A percentile compares a stretch with the other conserved stretches of the same genome.
These are phyloP conservation scores for Acrocyrtus sp. DNA, from an alignment of 2,888 invertebrate genomes.

Conservation along the genomic window DNA sequence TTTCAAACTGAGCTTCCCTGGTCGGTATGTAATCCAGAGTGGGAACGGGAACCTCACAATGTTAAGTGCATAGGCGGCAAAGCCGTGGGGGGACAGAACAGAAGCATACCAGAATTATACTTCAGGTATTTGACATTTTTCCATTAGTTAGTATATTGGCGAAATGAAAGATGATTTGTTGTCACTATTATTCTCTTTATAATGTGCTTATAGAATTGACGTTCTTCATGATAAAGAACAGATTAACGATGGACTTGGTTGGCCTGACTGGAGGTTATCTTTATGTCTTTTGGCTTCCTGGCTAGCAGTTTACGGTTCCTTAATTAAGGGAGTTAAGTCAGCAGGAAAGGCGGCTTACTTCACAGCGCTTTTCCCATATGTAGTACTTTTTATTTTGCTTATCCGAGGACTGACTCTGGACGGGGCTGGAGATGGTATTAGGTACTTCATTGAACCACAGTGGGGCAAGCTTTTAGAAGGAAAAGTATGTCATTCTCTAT, in stretches of 20 bases:
- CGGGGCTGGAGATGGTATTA: constrained; percentile 79
- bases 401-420: constrained; percentile 71
- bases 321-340: constrained; percentile 79
- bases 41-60: constrained; percentile 67
- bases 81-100: constrained; percentile 65
- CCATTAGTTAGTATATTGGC: no score
- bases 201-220: constrained; percentile 67
- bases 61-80: constrained; percentile 64
- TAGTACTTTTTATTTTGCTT: constrained; percentile 65
- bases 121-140: no score
- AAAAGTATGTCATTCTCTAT: constrained; percentile 68
- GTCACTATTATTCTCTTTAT: no score
- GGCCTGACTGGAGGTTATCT: constrained; percentile 70
- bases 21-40: constrained; percentile 74
- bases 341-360: constrained; percentile 69
- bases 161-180: no score
- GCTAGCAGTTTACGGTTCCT: constrained; percentile 76
- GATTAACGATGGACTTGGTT: constrained; percentile 71
- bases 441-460: constrained; percentile 82
- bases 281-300: constrained; percentile 71
- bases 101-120: constrained; percentile 67
- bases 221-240: constrained; percentile 69
- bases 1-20: constrained; percentile 78
- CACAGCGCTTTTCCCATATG: not conserved
- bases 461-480: constrained; percentile 79